Base-by-base conservation (phyloP, 2,888 invertebrate species). In the Sussaba pulchella region DNA sequence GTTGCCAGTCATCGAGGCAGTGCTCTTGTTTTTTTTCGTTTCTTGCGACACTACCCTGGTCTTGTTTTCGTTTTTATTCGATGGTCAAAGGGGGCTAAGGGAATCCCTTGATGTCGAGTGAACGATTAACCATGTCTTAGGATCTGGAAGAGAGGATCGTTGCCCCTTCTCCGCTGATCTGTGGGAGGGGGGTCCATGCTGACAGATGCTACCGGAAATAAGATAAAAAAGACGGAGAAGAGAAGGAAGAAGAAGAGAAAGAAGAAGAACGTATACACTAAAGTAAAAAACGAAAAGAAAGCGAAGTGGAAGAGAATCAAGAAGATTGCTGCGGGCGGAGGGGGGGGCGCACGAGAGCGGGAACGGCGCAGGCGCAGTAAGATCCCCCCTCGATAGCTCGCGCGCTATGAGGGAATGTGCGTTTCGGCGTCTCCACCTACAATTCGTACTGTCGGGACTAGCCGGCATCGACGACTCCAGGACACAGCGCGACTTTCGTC, bases 351-450 rank as follows among this genome's bases (percentile, higher is more conserved):
- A 14, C 39, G 84, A 26, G 50, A 66, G 50, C 84, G 87, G 86
- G 87, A 86, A 88, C 84, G 72, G 85, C 89, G 89, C 89, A 87
- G 85, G 89, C 89, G 89, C 87, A 82, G 31, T 24, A 70, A 57
- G 47, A 19, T 61, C 24, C 61, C 72, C 67, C 61, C 43, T 26
- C 67, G 26, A 43, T 61, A 50, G 63, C 61, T 59, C 63, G 36
- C 36, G 63, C 41, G 41, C 17, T 41, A 17, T 14, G 72, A 45
- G 64, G 63, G 72, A 73, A 63, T 67, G 76, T 63, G 76, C 59
- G 67, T 75, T 76, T 19, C 52, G 31, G 61, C 52, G 71, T 72
- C 70, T 75, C 79, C 75, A 75, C 79, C 79, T 75, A 79, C 79
- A 52, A 75, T 75, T 71, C 79, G 74, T 71, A 71, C 64, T 71